A percentile compares a stretch with the other conserved stretches of the same genome.
phyloP scores from a whole-genome alignment of 2,113 vertebrate species.

The Bungarus multicinctus region DNA sequence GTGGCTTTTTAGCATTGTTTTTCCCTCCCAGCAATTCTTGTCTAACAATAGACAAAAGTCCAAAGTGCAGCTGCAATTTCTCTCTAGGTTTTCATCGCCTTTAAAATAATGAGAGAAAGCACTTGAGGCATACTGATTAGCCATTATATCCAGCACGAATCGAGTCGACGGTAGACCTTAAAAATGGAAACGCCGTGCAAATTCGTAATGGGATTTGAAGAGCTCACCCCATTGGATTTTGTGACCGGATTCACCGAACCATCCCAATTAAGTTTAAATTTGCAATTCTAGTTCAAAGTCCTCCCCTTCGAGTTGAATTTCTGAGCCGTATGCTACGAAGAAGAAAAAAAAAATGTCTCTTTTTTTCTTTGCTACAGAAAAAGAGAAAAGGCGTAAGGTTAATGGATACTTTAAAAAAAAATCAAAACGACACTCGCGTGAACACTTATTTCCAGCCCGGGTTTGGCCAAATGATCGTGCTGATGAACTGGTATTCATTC shows the following conservation, averaged over 20 bases:
- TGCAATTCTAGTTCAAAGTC: neutral
- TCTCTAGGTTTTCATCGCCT: neutral
- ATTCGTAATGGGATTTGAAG: neutral
- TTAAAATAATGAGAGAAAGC: neutral
- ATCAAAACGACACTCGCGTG: neutral
- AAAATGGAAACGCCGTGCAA: neutral
- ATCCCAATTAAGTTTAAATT: neutral
- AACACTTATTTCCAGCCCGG: neutral
- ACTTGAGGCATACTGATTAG: neutral
- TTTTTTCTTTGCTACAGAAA: neutral
- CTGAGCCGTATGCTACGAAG: neutral
- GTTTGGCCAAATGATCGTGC: accelerated
- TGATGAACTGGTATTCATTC: accelerated
- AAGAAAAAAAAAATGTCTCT: neutral
- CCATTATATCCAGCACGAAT: neutral
- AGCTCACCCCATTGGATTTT: neutral
- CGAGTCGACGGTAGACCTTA: neutral
- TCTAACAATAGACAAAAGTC: neutral
- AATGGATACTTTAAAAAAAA: neutral
- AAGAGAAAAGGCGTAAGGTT: neutral
- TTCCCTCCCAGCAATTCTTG: neutral
- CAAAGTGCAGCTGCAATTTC: neutral
- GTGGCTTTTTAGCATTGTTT: neutral
- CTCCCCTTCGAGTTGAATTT: neutral
- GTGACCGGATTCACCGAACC: neutral